Evolutionary conservation across 2,113 vertebrate genomes (phyloP).

Genomic region (Prunella himalayana): DNA sequence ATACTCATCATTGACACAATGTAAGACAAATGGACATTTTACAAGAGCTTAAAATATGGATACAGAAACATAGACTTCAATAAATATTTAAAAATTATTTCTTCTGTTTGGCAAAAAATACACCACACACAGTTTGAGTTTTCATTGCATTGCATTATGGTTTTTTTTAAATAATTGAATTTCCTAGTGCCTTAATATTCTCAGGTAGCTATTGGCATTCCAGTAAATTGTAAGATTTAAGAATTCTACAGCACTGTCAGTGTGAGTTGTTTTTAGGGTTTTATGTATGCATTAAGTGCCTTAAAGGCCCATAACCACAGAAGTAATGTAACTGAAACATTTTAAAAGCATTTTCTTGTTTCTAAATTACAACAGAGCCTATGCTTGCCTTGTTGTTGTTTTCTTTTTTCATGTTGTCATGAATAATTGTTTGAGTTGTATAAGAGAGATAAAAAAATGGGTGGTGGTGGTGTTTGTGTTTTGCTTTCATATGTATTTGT

Average conservation of each 20-base stretch:
- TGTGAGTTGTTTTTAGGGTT: background rate
- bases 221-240: background rate
- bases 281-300: background rate
- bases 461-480: fast-evolving
- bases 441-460: background rate
- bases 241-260: background rate
- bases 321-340: background rate
- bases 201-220: background rate
- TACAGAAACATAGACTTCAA: background rate
- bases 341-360: background rate
- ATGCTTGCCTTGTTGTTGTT: background rate
- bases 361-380: background rate
- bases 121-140: background rate
- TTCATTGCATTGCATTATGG: background rate
- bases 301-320: background rate
- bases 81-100: background rate
- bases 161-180: background rate
- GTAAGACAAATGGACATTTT: background rate
- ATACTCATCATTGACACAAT: background rate
- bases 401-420: background rate
- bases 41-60: background rate
- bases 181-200: background rate
- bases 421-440: background rate
- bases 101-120: background rate
- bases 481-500: background rate